Conservation (phyloP, 2,888 invertebrate species). For the Agriopis leucophaearia region DNA sequence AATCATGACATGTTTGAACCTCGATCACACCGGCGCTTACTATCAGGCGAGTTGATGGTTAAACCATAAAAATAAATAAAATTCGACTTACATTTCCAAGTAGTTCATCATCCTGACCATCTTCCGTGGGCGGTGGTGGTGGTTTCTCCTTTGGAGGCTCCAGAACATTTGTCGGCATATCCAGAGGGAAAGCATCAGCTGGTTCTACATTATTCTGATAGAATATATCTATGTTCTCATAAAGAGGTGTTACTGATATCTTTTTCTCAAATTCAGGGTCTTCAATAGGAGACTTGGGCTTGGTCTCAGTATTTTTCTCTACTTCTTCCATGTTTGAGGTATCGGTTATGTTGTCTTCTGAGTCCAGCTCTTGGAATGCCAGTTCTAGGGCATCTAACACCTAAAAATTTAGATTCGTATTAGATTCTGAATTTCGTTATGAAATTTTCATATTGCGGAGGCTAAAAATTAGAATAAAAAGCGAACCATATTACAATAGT, state of each 20-base stretch:
- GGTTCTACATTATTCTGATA: conserved; percentile 72
- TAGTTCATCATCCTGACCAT: conserved; percentile 74
- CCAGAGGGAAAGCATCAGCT: conserved; percentile 81
- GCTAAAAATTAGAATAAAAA: conserved; percentile 42
- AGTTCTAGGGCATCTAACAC: conserved; percentile 88
- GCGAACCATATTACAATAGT: conserved; percentile 43
- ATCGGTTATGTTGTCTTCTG: conserved; percentile 67
- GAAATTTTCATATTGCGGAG: conserved; percentile 17
- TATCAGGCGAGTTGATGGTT: not conserved
- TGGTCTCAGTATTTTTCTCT: conserved; percentile 47
- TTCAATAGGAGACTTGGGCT: conserved; percentile 31
- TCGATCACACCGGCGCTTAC: not conserved
- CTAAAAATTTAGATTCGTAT: conserved; percentile 64
- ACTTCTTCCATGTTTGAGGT: conserved; percentile 69
- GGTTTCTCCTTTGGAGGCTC: conserved; percentile 95
- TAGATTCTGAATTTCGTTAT: conserved; percentile 7
- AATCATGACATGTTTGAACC: not conserved
- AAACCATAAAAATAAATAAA: not conserved
- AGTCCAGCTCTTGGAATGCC: conserved; percentile 88
- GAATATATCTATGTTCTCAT: conserved; percentile 88
- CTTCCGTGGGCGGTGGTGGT: conserved; percentile 91
- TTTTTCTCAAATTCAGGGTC: conserved; percentile 66
- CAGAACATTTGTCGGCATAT: conserved; percentile 85
- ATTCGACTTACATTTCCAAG: conserved; percentile 75
- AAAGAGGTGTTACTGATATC: conserved; percentile 84